Evolutionary conservation across 2,888 invertebrate species (phyloP).

Genomic region (Euplexia lucipara): DNA sequence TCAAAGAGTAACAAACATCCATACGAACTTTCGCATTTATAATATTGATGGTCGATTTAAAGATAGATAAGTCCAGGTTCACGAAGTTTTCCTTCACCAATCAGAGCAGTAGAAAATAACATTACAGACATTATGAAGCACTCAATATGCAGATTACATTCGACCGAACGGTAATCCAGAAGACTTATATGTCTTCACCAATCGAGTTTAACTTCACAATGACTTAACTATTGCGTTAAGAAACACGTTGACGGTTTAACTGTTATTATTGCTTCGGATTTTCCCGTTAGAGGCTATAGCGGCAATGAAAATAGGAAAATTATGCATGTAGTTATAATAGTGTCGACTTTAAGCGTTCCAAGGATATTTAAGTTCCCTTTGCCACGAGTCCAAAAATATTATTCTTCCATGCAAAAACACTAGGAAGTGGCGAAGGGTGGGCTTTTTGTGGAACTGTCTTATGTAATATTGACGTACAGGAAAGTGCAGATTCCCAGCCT

Average conservation of each 20-base stretch:
- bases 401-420: too few species aligned
- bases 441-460: too few species aligned
- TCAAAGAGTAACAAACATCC: too few species aligned
- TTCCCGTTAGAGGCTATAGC: neutral
- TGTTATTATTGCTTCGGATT: constrained; percentile 6
- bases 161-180: constrained; percentile 27
- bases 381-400: too few species aligned
- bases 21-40: too few species aligned
- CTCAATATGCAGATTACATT: constrained; percentile 59
- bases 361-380: too few species aligned
- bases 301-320: neutral
- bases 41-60: too few species aligned
- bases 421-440: too few species aligned
- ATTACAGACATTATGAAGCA: constrained; percentile 55
- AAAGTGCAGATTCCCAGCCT: too few species aligned
- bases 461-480: too few species aligned
- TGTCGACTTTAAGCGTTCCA: too few species aligned
- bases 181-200: constrained; percentile 46
- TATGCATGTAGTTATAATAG: neutral
- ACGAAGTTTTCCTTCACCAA: neutral
- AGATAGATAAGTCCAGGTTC: too few species aligned
- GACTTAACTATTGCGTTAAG: constrained; percentile 11
- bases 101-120: constrained; percentile 39
- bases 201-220: constrained; percentile 27
- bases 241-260: constrained; percentile 12